Conservation (phyloP, 2,797 vertebrate species). For the Coluber constrictor region DNA sequence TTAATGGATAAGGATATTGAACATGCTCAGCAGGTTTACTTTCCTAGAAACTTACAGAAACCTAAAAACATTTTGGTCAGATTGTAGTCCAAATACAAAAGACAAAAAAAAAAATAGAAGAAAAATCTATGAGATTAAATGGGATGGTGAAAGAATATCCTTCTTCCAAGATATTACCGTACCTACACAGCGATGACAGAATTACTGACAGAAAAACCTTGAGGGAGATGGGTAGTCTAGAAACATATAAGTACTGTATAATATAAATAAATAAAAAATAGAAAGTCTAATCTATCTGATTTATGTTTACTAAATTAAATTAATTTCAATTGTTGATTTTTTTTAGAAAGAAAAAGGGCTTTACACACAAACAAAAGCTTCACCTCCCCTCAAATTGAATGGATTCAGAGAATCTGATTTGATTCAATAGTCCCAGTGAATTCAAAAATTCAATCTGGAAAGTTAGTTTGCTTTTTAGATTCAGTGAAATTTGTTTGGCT, state of each 20-base stretch:
- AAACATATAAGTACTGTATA: background rate
- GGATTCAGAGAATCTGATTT: background rate
- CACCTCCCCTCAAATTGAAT: background rate
- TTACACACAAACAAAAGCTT: background rate
- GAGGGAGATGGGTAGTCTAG: background rate
- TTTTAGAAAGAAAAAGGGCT: background rate
- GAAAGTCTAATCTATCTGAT: background rate
- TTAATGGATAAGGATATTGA: background rate
- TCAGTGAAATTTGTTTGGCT: background rate
- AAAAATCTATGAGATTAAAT: background rate
- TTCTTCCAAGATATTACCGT: background rate
- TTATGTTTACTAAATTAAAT: background rate
- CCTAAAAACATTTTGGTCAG: background rate
- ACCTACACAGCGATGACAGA: background rate
- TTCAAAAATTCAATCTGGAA: background rate
- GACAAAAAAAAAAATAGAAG: background rate
- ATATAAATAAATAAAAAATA: background rate
- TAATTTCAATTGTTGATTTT: background rate
- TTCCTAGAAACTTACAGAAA: background rate
- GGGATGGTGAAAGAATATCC: background rate
- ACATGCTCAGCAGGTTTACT: background rate
- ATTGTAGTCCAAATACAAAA: background rate
- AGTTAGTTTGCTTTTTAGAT: background rate
- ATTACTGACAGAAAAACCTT: background rate
- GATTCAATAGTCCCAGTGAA: background rate